Evolutionary conservation across 2,113 vertebrate species (phyloP).

Genomic region (Bombycilla garrulus): DNA sequence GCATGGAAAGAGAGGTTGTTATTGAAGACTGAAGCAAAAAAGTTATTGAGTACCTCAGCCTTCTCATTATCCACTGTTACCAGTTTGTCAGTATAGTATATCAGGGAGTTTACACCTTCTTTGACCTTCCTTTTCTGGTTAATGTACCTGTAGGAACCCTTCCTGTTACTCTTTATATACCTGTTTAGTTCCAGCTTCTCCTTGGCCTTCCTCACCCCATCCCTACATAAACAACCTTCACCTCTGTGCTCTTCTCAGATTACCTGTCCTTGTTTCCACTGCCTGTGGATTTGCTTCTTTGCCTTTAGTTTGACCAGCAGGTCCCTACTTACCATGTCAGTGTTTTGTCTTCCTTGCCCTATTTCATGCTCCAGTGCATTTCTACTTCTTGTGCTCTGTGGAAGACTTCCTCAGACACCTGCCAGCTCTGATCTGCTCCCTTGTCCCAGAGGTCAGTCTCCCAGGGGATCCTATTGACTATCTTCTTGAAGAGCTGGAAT

Average conservation of each 20-base stretch:
- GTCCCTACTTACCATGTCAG: neutral
- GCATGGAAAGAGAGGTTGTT: neutral
- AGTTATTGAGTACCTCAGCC: neutral
- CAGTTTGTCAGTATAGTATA: neutral
- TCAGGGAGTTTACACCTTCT: neutral
- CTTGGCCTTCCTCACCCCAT: neutral
- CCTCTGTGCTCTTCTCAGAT: neutral
- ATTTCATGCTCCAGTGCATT: neutral
- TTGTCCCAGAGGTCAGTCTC: neutral
- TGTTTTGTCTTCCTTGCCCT: neutral
- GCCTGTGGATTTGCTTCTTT: neutral
- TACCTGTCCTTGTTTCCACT: neutral
- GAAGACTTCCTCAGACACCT: neutral
- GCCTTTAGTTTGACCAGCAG: neutral
- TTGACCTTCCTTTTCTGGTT: neutral
- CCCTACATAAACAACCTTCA: rapidly evolving
- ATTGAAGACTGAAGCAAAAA: neutral
- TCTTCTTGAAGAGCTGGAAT: neutral
- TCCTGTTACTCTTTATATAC: neutral
- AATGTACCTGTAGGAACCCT: neutral
- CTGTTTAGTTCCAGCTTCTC: neutral
- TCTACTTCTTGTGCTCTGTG: neutral
- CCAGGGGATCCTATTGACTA: neutral
- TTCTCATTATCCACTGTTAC: neutral
- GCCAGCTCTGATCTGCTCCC: neutral